These are phyloP conservation scores for Antheraea mylitta DNA, from an alignment of 1,140 invertebrate species.

Conservation along the genomic window DNA sequence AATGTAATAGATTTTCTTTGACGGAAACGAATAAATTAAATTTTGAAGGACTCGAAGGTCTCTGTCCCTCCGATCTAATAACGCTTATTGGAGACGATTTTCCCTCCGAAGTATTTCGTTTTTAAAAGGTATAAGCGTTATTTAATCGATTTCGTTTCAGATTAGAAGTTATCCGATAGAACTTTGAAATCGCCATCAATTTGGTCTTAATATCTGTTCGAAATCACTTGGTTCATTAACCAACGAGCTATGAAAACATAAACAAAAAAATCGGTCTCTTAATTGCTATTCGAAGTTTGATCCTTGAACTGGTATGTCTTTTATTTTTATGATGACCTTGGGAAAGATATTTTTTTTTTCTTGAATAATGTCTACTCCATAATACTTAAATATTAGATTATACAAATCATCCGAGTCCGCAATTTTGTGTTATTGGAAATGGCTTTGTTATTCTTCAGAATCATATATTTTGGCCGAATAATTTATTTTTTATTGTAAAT, in stretches of 20 bases:
- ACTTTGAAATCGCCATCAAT: not conserved
- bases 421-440: too few species aligned
- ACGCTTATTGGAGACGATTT: conserved; percentile 21
- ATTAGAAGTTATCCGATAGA: not conserved
- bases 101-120: conserved; percentile 20
- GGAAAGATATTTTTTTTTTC: too few species aligned
- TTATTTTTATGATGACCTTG: too few species aligned
- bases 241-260: not conserved
- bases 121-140: conserved; percentile 6
- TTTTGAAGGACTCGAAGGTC: conserved; percentile 20
- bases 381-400: too few species aligned
- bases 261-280: not conserved
- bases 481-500: too few species aligned
- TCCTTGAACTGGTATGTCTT: too few species aligned
- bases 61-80: conserved; percentile 16
- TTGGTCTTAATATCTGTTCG: not conserved
- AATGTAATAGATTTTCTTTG: conserved; percentile 23
- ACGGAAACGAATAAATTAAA: conserved; percentile 31
- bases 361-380: too few species aligned
- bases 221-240: not conserved
- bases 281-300: too few species aligned
- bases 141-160: conserved; percentile 9
- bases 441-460: too few species aligned
- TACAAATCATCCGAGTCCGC: too few species aligned
- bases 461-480: too few species aligned